Conservation (phyloP, 1,140 invertebrate genomes). For the Augochlora pura region DNA sequence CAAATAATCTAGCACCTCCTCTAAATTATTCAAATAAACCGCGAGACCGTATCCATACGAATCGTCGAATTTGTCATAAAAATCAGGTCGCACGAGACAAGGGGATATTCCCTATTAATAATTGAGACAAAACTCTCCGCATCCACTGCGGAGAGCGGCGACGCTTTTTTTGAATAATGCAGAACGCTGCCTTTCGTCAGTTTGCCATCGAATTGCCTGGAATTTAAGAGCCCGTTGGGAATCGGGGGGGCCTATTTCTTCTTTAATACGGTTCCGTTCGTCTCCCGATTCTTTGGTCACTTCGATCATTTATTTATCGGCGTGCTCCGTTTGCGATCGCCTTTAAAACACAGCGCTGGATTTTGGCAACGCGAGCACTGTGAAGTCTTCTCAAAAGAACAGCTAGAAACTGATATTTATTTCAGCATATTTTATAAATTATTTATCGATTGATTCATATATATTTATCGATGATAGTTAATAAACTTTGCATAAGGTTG, state of each 20-base stretch:
- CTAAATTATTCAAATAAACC: conserved; percentile 67
- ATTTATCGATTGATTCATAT: too few relatives aligned
- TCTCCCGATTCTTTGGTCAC: conserved; percentile 10
- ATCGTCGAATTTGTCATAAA: conserved; percentile 69
- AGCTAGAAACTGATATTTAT: too few relatives aligned
- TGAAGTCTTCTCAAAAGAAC: too few relatives aligned
- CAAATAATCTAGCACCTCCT: conserved; percentile 48
- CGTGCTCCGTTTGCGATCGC: too few relatives aligned
- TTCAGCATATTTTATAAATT: too few relatives aligned
- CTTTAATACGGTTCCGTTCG: background rate
- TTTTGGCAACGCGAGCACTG: too few relatives aligned
- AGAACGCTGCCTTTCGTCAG: conserved; percentile 32
- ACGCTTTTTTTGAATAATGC: conserved; percentile 48
- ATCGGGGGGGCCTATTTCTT: background rate
- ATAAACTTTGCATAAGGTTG: too few relatives aligned
- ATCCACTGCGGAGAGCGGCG: conserved; percentile 41
- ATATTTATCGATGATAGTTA: too few relatives aligned
- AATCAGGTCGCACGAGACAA: conserved; percentile 56
- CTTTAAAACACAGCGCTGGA: background rate
- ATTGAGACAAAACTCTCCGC: conserved; percentile 51
- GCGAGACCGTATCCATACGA: conserved; percentile 68
- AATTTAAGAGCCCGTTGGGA: conserved; percentile 36
- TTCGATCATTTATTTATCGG: background rate
- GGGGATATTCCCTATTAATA: conserved; percentile 67
- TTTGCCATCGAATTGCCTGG: conserved; percentile 3